Percentiles rank a stretch among this genome's conserved stretches.
Evolutionary conservation across 2,113 vertebrate genomes (phyloP).

Genomic region (Setophaga petechia): DNA sequence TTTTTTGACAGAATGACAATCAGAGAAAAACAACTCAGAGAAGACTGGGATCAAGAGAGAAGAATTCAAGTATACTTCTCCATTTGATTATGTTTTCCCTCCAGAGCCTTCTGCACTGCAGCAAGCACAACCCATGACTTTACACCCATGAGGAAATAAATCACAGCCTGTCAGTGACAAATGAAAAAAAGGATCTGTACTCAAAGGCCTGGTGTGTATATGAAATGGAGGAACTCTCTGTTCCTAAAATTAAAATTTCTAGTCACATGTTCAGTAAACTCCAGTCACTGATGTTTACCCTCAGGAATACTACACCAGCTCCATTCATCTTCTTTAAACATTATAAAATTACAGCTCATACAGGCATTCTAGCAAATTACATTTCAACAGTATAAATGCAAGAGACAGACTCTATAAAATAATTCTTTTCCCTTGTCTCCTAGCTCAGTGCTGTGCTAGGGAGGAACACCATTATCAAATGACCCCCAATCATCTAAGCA

Average conservation of each 20-base stretch:
- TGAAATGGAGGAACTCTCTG: not conserved
- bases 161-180: constrained; percentile 32
- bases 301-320: not conserved
- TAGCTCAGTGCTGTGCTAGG: not conserved
- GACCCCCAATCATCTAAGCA: not conserved
- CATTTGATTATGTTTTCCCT: not conserved
- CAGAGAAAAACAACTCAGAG: not conserved
- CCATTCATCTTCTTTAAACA: not conserved
- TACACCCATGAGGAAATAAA: constrained; percentile 45
- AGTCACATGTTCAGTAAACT: not conserved
- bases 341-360: not conserved
- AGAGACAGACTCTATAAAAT: not conserved
- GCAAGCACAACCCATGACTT: not conserved
- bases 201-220: not conserved
- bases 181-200: not conserved
- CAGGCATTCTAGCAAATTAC: not conserved
- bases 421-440: not conserved
- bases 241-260: constrained; percentile 13
- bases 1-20: not conserved
- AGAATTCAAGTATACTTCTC: constrained; percentile 1
- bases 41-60: not conserved
- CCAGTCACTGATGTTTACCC: not conserved
- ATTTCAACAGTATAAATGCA: not conserved
- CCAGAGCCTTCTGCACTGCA: not conserved
- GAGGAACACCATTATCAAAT: not conserved